Conservation (phyloP, 2,113 vertebrate genomes). For the Sapajus apella region DNA sequence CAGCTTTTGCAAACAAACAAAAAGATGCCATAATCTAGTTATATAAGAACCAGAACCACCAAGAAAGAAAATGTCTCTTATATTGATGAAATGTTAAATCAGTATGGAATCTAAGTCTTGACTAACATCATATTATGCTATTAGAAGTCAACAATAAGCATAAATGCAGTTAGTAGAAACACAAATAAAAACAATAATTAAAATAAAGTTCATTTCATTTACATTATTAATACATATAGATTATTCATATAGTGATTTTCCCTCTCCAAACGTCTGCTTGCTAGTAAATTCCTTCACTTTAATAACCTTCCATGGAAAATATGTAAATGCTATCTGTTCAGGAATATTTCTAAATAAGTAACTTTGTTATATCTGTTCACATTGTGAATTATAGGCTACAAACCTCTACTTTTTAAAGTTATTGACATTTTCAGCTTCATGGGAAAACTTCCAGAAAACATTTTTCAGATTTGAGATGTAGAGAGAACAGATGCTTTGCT, state of each 20-base stretch:
- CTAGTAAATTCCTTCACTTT: slow-evolving; percentile 10
- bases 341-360: slow-evolving; percentile 52
- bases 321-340: slow-evolving; percentile 18
- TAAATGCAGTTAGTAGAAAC: background rate
- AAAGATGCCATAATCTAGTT: slow-evolving; percentile 37
- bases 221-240: slow-evolving; percentile 51
- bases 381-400: background rate
- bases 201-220: slow-evolving; percentile 47
- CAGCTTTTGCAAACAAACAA: slow-evolving; percentile 13
- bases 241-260: background rate
- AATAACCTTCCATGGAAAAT: slow-evolving; percentile 50
- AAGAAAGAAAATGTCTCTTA: background rate
- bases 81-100: slow-evolving; percentile 54
- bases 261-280: slow-evolving; percentile 35
- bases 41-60: slow-evolving; percentile 36
- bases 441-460: background rate
- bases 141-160: background rate
- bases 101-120: slow-evolving; percentile 3
- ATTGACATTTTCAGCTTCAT: slow-evolving; percentile 36
- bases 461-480: slow-evolving; percentile 11
- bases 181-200: slow-evolving; percentile 11
- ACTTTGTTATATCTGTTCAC: background rate
- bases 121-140: background rate
- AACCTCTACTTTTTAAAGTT: slow-evolving; percentile 20
- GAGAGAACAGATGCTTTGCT: background rate